Evolutionary conservation across 2,888 invertebrate species (phyloP).

Genomic region (Lepidocyrtinus sp.): DNA sequence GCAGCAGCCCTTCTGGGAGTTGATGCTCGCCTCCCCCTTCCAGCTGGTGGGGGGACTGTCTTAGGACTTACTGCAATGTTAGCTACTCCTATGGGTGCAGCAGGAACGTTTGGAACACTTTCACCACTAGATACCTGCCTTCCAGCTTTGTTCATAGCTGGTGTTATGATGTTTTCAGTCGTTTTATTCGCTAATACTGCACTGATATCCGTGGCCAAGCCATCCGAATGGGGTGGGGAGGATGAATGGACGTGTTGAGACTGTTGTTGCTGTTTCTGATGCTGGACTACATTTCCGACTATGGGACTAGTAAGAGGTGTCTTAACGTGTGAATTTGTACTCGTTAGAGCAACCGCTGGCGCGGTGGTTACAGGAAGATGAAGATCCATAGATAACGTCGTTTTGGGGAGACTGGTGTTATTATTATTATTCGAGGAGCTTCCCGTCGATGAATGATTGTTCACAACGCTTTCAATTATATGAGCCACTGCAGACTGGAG

Average conservation of each 20-base stretch:
- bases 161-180: slow-evolving; percentile 61
- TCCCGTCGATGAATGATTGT: slow-evolving; percentile 62
- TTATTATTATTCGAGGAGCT: not conserved
- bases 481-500: slow-evolving; percentile 69
- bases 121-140: not conserved
- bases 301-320: slow-evolving; percentile 46
- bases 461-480: slow-evolving; percentile 70
- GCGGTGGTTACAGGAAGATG: not conserved
- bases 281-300: not conserved
- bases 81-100: slow-evolving; percentile 21
- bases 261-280: slow-evolving; percentile 23
- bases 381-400: slow-evolving; percentile 43
- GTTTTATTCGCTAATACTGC: slow-evolving; percentile 63
- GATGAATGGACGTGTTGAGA: not conserved
- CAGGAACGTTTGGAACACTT: slow-evolving; percentile 27
- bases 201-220: slow-evolving; percentile 54
- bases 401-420: slow-evolving; percentile 35
- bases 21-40: slow-evolving; percentile 62
- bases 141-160: slow-evolving; percentile 29
- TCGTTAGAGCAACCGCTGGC: slow-evolving; percentile 7
- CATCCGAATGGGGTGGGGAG: not conserved
- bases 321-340: slow-evolving; percentile 35
- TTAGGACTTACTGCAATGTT: slow-evolving; percentile 40
- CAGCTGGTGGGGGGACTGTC: slow-evolving; percentile 52
- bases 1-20: slow-evolving; percentile 26